Evolutionary conservation across 1,140 invertebrate genomes (phyloP), one percentile per base, ranked within the genome.

Genomic region (Heliconius eleuchia): DNA sequence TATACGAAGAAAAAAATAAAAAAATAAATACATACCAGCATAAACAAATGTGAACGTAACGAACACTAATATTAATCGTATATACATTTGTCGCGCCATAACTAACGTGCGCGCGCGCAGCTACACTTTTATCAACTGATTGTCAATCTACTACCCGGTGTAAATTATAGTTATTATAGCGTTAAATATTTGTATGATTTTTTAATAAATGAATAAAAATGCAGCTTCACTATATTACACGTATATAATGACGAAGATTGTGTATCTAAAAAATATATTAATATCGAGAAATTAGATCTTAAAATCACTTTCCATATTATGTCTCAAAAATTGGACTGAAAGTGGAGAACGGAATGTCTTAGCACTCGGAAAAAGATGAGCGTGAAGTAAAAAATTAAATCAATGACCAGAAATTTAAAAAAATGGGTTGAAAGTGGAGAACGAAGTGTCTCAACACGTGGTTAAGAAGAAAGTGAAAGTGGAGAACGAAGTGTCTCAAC

Each of bases 61-160:
- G n/a, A 76, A 66, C 37, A 42, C 71, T 57, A 76, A 66, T 52
- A 80, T 18, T 39, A 57, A 9, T 23, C 55, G 55, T 57, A 66
- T 70, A 18, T 72, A 73, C 27, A 76, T 4, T 37, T 74, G 73
- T n/a, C 74, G 74, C 74, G 74, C 70, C 79, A 80, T 80, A 39
- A 34, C 55, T 50, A 42, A 78, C 74, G 79, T 80, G 74, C 74
- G 79, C 70, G 6, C 74, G 74, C 74, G 42, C 52, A 71, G 52
- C 23, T 5, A 73, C 71, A 73, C 74, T 57, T 57, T 78, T 73
- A 73, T 76, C 52, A 76, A 80, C 79, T 80, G 79, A 72, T 72
- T 66, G 27, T 66, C 23, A 30, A 66, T 66, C 60, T 66, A 13
- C 60, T 66, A 30, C 60, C 60, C 60, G 60, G 4, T 66, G 8